Evolutionary conservation across 2,113 vertebrate species (phyloP), one percentile per base, ranked within the genome.

Genomic region (Lophotis ruficrista): DNA sequence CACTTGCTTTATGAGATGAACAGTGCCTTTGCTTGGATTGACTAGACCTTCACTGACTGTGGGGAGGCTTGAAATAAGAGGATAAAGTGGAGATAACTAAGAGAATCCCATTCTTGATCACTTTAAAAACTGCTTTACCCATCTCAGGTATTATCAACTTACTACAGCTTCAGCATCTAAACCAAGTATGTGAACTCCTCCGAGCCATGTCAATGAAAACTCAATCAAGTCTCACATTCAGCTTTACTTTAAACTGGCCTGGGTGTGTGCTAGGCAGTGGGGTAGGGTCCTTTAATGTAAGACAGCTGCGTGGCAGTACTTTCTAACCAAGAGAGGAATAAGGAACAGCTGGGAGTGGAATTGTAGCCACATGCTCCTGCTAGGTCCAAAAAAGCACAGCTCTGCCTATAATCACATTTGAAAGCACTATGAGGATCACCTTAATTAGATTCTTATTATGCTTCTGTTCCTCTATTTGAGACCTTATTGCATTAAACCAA

Each of bases 351-450:
- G 87, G 28, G 71, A 82, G 25, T n/a, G 82, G n/a, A 58, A 3
- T 33, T 6, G 3, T 1, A 60, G 48, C 82, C 61, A 51, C 10
- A 8, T 8, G 35, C 14, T 91, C 38, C 65, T 2, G 0, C 3
- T 17, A 72, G 66, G 71, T 62, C 66, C 70, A 28, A 57, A 58
- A 87, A 68, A 19, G 3, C 10, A 14, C 61, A 8, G 30, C 35
- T 35, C 86, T 85, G 56, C 35, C 50, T 20, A 5, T 68, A 84
- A 72, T 77, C 65, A 27, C 41, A 6, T 43, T 35, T 72, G 83
- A 76, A 92, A 82, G 20, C 30, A 4, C 70, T 30, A 47, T 12
- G 12, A 33, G 79, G 79, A 57, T 50, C 83, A 57, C 60, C 56
- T 31, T 62, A 61, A 57, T 58, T 69, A 53, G 37, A 17, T 48